Percentiles rank a stretch among this genome's conserved stretches.
Conservation (phyloP, 1,140 invertebrate genomes). For the Adelges cooleyi region DNA sequence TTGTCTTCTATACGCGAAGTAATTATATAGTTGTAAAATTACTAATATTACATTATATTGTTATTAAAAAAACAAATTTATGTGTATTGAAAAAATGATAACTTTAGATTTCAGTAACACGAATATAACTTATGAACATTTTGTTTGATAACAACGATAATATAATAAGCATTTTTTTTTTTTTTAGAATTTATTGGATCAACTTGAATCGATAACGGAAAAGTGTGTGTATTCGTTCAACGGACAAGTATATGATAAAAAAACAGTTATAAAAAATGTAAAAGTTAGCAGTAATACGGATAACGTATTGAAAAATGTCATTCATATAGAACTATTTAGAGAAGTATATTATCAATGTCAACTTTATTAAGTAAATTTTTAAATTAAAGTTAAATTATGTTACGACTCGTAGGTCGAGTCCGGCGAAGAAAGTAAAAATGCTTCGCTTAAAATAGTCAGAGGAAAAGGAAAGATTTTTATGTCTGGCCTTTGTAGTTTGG, state of each 20-base stretch:
- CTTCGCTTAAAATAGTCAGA: not conserved
- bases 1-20: conserved; percentile 9
- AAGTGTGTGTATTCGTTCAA: not conserved
- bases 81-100: no score
- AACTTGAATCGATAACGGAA: not conserved
- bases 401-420: not conserved
- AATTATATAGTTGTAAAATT: no score
- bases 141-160: no score
- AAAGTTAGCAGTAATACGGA: not conserved
- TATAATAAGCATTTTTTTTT: no score
- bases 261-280: conserved; percentile 5
- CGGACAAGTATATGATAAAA: conserved; percentile 1
- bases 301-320: conserved; percentile 10
- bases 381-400: not conserved
- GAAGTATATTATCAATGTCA: not conserved
- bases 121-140: no score
- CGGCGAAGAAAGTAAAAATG: conserved; percentile 2
- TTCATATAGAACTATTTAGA: conserved; percentile 5
- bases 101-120: no score
- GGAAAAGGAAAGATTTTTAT: conserved; percentile 3
- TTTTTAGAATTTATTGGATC: conserved; percentile 10
- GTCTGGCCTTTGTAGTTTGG: conserved; percentile 13
- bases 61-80: no score
- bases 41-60: no score
- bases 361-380: not conserved